A percentile compares a stretch with the other conserved stretches of the same genome.
phyloP scores from a whole-genome alignment of 2,797 vertebrate species.

The Sarcophilus harrisii region DNA sequence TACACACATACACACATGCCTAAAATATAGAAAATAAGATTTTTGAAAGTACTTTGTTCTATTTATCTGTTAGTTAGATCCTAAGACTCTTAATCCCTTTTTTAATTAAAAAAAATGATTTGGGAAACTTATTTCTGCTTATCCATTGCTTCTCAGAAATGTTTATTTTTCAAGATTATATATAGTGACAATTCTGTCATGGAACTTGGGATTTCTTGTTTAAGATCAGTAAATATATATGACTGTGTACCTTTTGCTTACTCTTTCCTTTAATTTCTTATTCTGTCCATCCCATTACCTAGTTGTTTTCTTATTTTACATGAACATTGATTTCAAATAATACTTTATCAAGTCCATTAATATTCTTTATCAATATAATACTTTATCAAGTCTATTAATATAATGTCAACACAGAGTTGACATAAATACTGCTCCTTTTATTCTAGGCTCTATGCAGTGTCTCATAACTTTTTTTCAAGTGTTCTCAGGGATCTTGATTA shows the following conservation, averaged over 20 bases:
- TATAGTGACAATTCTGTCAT: background rate
- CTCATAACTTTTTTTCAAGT: background rate
- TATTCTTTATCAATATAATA: conserved; percentile 7
- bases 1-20: background rate
- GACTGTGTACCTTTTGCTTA: background rate
- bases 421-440: conserved; percentile 6
- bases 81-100: background rate
- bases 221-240: conserved; percentile 1
- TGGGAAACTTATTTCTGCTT: conserved; percentile 24
- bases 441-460: conserved; percentile 29
- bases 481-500: conserved; percentile 30
- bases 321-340: conserved; percentile 34
- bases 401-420: background rate
- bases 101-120: conserved; percentile 23
- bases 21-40: conserved; percentile 23
- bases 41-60: conserved; percentile 46
- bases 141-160: background rate
- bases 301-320: conserved; percentile 30
- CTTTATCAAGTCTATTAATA: background rate
- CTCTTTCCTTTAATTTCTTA: conserved; percentile 28
- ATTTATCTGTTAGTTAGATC: conserved; percentile 24
- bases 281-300: conserved; percentile 4
- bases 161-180: conserved; percentile 23
- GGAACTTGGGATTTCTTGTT: background rate
- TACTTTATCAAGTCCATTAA: conserved; percentile 1